Conservation (phyloP, 2,888 invertebrate genomes). For the Calameuta pallipes region DNA sequence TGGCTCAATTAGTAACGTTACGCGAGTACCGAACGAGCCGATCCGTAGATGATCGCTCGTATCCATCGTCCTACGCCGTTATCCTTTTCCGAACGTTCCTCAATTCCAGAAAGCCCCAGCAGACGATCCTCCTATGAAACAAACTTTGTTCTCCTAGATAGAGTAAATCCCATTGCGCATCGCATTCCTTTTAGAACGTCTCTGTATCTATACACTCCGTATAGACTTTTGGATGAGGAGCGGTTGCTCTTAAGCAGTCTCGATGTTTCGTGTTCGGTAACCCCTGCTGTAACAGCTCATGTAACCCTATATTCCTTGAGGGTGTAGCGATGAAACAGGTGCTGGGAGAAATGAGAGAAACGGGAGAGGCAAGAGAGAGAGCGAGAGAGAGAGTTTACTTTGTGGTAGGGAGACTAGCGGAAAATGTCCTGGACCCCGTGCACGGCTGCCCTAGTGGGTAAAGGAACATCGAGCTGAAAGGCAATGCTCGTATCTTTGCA, state of each 20-base stretch:
- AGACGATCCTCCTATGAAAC: not conserved
- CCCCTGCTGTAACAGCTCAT: not conserved
- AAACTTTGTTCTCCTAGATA: not conserved
- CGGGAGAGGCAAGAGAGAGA: not conserved
- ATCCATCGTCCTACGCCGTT: not conserved
- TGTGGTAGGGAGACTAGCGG: not conserved
- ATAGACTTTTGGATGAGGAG: not conserved
- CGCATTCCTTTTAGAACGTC: not conserved
- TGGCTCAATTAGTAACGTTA: slow-evolving; percentile 42
- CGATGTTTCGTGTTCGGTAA: not conserved
- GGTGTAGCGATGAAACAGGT: not conserved
- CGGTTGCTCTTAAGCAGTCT: not conserved
- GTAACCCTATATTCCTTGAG: not conserved
- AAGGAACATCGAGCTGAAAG: not conserved
- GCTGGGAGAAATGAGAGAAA: not conserved
- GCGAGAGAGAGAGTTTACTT: not conserved
- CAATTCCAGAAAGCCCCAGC: not conserved
- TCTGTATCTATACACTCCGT: too few species aligned
- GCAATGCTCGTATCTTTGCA: not conserved
- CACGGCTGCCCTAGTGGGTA: not conserved
- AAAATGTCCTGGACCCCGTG: not conserved
- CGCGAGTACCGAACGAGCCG: slow-evolving; percentile 37
- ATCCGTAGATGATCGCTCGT: not conserved
- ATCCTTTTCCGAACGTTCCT: not conserved
- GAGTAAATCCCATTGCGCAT: not conserved